Conservation (phyloP, 1,140 invertebrate species). For the Brachionus paranguensis region DNA sequence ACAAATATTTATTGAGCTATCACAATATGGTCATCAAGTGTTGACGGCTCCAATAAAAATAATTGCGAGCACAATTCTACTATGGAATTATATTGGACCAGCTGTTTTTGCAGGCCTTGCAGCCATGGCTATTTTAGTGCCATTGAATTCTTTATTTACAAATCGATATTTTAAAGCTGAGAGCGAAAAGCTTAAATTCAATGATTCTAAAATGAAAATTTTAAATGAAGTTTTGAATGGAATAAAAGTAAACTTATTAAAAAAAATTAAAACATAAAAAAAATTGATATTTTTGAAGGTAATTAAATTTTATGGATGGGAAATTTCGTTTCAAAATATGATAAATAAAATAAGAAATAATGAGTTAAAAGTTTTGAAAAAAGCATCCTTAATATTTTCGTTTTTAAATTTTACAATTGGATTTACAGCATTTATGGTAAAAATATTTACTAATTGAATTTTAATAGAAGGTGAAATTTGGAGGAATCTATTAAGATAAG, state of each 20-base stretch:
- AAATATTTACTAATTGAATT: not conserved
- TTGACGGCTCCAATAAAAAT: slow-evolving; percentile 95
- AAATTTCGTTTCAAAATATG: slow-evolving; percentile 56
- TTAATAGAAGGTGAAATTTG: too few species aligned
- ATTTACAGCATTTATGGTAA: not conserved
- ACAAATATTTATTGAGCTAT: slow-evolving; percentile 57
- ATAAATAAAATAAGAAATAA: slow-evolving; percentile 50
- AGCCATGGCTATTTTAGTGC: slow-evolving; percentile 56
- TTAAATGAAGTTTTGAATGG: slow-evolving; percentile 56
- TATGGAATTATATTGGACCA: slow-evolving; percentile 68
- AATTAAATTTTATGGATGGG: slow-evolving; percentile 54
- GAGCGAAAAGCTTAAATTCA: slow-evolving; percentile 55
- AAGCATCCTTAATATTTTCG: slow-evolving; percentile 30
- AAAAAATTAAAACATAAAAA: too few species aligned
- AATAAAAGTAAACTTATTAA: slow-evolving; percentile 51
- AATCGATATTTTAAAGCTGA: slow-evolving; percentile 64
- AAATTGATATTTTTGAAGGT: slow-evolving; percentile 35
- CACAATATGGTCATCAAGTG: slow-evolving; percentile 79
- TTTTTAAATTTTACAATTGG: not conserved
- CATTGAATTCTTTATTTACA: slow-evolving; percentile 76
- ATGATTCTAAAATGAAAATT: slow-evolving; percentile 60
- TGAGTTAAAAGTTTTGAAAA: slow-evolving; percentile 57
- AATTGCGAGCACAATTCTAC: slow-evolving; percentile 73
- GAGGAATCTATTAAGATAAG: too few species aligned
- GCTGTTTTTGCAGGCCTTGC: slow-evolving; percentile 55